Percentiles rank a stretch among this genome's conserved stretches.
Evolutionary conservation across 2,113 vertebrate species (phyloP).

Genomic region (Oxygymnocypris stewartii): DNA sequence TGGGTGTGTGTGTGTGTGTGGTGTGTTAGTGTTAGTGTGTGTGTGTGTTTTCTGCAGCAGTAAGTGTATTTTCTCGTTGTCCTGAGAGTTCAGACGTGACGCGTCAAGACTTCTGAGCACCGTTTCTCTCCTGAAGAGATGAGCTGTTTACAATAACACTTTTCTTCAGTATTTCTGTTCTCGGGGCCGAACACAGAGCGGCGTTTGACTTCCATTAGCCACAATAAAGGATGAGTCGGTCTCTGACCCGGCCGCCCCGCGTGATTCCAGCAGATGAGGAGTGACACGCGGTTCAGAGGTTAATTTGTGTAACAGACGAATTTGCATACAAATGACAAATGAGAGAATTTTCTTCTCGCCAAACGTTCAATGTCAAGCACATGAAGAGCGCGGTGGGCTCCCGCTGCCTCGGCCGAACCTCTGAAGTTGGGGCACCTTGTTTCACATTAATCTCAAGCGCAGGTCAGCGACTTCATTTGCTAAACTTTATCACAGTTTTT

Average conservation of each 20-base stretch:
- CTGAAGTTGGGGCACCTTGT: conserved; percentile 94
- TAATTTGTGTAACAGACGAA: conserved; percentile 98
- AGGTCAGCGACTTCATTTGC: conserved; percentile 96
- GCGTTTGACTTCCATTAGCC: conserved; percentile 69
- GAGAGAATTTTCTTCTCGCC: conserved; percentile 88
- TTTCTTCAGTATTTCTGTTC: conserved; percentile 58
- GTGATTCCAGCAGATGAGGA: conserved; percentile 91
- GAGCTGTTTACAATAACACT: background rate
- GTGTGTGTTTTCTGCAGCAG: conserved; percentile 60
- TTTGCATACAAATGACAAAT: conserved; percentile 99
- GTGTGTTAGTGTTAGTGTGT: too few species aligned
- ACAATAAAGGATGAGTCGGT: conserved; percentile 65
- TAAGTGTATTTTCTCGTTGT: conserved; percentile 66
- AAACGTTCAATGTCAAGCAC: conserved; percentile 98
- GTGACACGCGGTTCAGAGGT: conserved; percentile 95
- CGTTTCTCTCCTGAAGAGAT: background rate
- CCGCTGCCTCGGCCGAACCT: conserved; percentile 83
- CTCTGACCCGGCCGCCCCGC: conserved; percentile 74
- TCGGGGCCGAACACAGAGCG: conserved; percentile 45
- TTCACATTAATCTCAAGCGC: conserved; percentile 92
- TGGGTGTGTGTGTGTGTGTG: too few species aligned
- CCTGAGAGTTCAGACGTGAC: conserved; percentile 72
- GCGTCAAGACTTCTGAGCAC: background rate
- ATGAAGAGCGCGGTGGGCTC: conserved; percentile 82
- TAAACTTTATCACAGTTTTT: conserved; percentile 83